Percentiles rank a stretch among this genome's conserved stretches.
Conservation (phyloP, 2,797 vertebrate genomes). For the Syncerus caffer region DNA sequence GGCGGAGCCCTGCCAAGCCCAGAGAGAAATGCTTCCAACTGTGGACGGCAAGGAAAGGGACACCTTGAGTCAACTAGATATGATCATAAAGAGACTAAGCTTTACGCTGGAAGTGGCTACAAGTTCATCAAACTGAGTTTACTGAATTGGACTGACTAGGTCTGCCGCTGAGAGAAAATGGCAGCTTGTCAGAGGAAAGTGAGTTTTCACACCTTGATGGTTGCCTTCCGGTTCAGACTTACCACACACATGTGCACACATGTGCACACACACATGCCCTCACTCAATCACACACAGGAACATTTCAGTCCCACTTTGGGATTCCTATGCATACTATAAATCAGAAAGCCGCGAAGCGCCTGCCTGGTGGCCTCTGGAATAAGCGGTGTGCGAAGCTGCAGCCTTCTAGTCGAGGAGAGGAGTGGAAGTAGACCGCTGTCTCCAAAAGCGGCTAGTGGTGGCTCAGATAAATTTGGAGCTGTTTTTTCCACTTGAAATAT, state of each 20-base stretch:
- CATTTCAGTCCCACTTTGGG: background rate
- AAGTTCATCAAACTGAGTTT: background rate
- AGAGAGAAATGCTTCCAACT: background rate
- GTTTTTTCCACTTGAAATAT: background rate
- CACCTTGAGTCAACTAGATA: background rate
- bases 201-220: no score
- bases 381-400: rapidly evolving
- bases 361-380: background rate
- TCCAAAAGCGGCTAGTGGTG: background rate
- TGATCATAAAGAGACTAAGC: background rate
- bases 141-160: background rate
- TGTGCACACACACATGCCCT: rapidly evolving
- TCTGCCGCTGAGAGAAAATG: background rate
- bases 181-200: background rate
- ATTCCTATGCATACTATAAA: background rate
- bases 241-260: rapidly evolving
- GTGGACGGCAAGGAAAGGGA: no score
- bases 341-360: background rate
- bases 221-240: background rate
- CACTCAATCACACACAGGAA: background rate
- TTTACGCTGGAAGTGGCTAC: background rate
- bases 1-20: background rate
- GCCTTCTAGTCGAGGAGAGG: background rate
- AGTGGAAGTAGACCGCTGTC: rapidly evolving
- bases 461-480: background rate